These are phyloP conservation scores for Orchesellides sinensis DNA, from an alignment of 2,888 invertebrate species.

Conservation along the genomic window DNA sequence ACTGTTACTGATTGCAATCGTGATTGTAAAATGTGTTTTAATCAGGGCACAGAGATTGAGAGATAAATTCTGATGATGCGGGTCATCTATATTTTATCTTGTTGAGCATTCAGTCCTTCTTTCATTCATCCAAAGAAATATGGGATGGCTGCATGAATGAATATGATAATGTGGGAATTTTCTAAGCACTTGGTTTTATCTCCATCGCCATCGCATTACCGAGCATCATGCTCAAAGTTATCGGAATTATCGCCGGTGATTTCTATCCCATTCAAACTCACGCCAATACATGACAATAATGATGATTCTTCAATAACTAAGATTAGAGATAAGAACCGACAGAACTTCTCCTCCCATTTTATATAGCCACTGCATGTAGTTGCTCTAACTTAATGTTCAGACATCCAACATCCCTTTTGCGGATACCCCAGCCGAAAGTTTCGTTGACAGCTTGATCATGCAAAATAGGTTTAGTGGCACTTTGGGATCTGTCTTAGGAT, in stretches of 20 bases:
- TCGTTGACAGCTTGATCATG: slow-evolving; percentile 38
- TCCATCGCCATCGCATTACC: background rate
- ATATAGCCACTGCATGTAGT: too few relatives aligned
- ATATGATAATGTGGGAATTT: background rate
- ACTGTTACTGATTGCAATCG: background rate
- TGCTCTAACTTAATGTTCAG: too few relatives aligned
- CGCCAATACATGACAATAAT: slow-evolving; percentile 10
- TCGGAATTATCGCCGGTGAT: slow-evolving; percentile 11
- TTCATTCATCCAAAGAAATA: too few relatives aligned
- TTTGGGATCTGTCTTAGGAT: too few relatives aligned
- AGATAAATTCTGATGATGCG: slow-evolving; percentile 26
- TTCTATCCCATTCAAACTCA: slow-evolving; percentile 25
- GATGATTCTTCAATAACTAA: slow-evolving; percentile 43
- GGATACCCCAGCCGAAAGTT: slow-evolving; percentile 31
- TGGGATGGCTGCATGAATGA: slow-evolving; percentile 17
- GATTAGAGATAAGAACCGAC: too few relatives aligned
- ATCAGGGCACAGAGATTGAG: slow-evolving; percentile 24
- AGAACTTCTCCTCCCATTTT: slow-evolving; percentile 30
- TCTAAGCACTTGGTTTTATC: background rate
- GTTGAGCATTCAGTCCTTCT: background rate
- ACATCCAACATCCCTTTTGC: too few relatives aligned
- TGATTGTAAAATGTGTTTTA: slow-evolving; percentile 40
- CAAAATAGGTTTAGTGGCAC: too few relatives aligned
- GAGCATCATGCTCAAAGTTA: background rate
- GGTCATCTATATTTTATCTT: slow-evolving; percentile 20